These are phyloP conservation scores for Dipodomys merriami DNA, from an alignment of 2,113 vertebrate genomes.

Conservation along the genomic window DNA sequence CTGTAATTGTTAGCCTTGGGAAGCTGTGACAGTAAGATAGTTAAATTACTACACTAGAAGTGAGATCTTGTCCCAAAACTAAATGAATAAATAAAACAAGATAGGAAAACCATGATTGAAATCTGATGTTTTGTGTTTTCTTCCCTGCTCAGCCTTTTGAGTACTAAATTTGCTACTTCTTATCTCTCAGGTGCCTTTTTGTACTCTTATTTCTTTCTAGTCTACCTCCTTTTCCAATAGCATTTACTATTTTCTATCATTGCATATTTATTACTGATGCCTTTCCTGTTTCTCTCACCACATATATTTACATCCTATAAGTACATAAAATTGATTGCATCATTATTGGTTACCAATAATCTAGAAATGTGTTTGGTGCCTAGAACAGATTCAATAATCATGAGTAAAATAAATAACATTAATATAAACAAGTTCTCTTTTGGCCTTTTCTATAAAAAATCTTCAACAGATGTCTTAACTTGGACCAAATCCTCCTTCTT, in stretches of 20 bases:
- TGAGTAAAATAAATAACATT: background rate
- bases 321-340: background rate
- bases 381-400: background rate
- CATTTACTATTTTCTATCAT: background rate
- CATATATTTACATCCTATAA: background rate
- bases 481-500: background rate
- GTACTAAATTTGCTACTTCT: background rate
- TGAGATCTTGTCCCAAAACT: no score
- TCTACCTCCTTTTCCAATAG: background rate
- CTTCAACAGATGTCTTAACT: background rate
- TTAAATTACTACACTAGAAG: no score
- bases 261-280: background rate
- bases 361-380: background rate
- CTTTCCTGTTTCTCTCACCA: background rate
- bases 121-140: background rate
- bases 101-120: background rate
- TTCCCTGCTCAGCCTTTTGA: background rate
- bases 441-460: background rate
- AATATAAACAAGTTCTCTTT: background rate
- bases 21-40: no score
- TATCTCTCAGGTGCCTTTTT: background rate
- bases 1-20: no score
- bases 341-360: background rate
- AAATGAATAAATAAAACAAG: no score
- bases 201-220: background rate